Evolutionary conservation across 30 jellyfish, hydroid and myxozoan genomes (phyloP), one percentile per base, ranked within the genome.

Genomic region (Clytia hemisphaerica): DNA sequence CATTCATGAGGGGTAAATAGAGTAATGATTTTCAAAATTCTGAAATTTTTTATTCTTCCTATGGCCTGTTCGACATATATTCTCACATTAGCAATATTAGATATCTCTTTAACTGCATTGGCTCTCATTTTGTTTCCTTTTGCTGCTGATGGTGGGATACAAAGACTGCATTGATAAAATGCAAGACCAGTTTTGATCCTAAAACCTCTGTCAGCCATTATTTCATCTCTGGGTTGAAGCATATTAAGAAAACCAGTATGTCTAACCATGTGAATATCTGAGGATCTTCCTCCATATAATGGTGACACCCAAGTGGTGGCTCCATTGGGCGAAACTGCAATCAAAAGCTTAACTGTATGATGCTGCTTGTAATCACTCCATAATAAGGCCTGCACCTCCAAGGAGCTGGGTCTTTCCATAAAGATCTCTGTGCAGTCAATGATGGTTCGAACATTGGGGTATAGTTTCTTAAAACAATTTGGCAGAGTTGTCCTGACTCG

Each of bases 301-400:
- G 93, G 73, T 6, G 93, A 79, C 15, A 79, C 34, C 82, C 82
- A 79, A 24, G 85, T 68, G n/a, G 58, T 33, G 25, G 71, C 59
- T 9, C 90, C 94, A 38, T 82, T 66, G 18, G 84, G 89, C 14
- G 90, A 45, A 24, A 73, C 73, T 3, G 76, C 78, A 42, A 82
- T 26, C 0, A 73, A 65, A 32, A 72, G 53, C 37, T 82, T 82
- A 2, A 71, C 67, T 24, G 94, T 82, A 31, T 53, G 31, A 48
- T 82, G 94, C 42, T 72, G 90, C 32, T 82, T 72, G 73, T 82
- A 72, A 1, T 63, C 42, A 34, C 77, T 36, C 89, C 94, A 82
- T 6, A 35, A 16, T 37, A 14, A 16, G 2, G 94, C 89, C 6
- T 60, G 77, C 2, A 61, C 71, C 24, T 28, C 68, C 6, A 82